A percentile compares a stretch with the other conserved stretches of the same genome.
phyloP scores from a whole-genome alignment of 2,113 vertebrate species.

The Paramormyrops kingsleyae region DNA sequence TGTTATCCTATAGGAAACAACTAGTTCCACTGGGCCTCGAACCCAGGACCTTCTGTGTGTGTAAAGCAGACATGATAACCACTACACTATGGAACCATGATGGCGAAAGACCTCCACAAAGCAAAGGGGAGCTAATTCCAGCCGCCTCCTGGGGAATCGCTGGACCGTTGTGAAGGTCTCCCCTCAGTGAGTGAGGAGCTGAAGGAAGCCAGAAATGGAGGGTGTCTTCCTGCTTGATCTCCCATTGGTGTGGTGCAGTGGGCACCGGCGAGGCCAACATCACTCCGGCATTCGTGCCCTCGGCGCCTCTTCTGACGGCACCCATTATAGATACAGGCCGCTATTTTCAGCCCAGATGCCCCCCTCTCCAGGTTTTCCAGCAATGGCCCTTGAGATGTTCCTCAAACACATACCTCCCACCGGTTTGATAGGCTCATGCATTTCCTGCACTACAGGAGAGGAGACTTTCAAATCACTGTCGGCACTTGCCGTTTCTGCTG shows the following conservation, averaged over 20 bases:
- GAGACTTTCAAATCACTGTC: background rate
- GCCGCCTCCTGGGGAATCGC: background rate
- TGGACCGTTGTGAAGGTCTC: background rate
- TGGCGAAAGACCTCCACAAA: background rate
- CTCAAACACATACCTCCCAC: background rate
- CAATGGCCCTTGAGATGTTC: background rate
- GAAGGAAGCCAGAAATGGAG: background rate
- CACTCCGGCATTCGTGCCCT: background rate
- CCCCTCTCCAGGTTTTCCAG: background rate
- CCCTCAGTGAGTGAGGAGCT: background rate
- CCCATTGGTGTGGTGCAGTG: background rate
- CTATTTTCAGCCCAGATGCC: background rate
- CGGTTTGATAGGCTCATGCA: background rate
- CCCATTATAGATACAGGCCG: background rate
- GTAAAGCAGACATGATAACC: constrained; percentile 99
- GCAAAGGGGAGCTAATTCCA: background rate
- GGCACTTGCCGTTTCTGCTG: background rate
- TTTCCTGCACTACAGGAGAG: background rate
- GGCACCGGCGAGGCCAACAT: too few relatives aligned
- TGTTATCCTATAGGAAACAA: accelerated
- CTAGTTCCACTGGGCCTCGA: constrained; percentile 98
- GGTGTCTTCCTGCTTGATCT: background rate
- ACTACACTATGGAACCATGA: constrained; percentile 92
- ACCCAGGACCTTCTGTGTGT: constrained; percentile 99
- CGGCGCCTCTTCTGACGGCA: background rate